Evolutionary conservation across 2,888 invertebrate species (phyloP), one percentile per base, ranked within the genome.

Genomic region (Amaurobius ferox): DNA sequence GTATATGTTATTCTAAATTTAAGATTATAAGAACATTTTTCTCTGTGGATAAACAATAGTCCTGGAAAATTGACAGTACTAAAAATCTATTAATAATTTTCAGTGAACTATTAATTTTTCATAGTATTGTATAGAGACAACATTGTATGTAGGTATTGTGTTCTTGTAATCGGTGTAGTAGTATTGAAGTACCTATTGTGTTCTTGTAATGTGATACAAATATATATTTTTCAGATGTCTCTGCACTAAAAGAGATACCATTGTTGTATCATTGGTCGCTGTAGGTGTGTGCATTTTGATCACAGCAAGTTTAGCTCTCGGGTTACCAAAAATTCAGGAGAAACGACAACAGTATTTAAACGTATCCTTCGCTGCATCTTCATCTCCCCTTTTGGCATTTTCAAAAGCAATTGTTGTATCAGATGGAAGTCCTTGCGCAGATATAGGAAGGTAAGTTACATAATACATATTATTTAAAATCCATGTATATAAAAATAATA

Each of bases 171-270:
- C n/a, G n/a, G n/a, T n/a, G n/a, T n/a, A n/a, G n/a, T n/a, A n/a
- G n/a, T n/a, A n/a, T n/a, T n/a, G n/a, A n/a, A n/a, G n/a, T n/a
- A n/a, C n/a, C n/a, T n/a, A n/a, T n/a, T n/a, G n/a, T n/a, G n/a
- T n/a, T n/a, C n/a, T n/a, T n/a, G n/a, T n/a, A n/a, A n/a, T n/a
- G n/a, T n/a, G n/a, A n/a, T n/a, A n/a, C n/a, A n/a, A n/a, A n/a
- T n/a, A n/a, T n/a, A n/a, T 35, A 35, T 19, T 79, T 78, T 74
- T 1, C 68, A 88, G 88, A 70, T 87, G 80, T 16, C 48, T 88
- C 61, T 88, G 88, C 35, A 88, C 89, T 16, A 80, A 85, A 19
- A 29, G 88, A 26, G 88, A 89, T n/a, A 72, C 87, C 13, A 74
- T 89, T 32, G 44, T 89, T 28, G 83, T 89, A 13, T 26, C 32